Base-by-base conservation (phyloP, 1,140 invertebrate species). In the Pseudomyrmex cubaensis region DNA sequence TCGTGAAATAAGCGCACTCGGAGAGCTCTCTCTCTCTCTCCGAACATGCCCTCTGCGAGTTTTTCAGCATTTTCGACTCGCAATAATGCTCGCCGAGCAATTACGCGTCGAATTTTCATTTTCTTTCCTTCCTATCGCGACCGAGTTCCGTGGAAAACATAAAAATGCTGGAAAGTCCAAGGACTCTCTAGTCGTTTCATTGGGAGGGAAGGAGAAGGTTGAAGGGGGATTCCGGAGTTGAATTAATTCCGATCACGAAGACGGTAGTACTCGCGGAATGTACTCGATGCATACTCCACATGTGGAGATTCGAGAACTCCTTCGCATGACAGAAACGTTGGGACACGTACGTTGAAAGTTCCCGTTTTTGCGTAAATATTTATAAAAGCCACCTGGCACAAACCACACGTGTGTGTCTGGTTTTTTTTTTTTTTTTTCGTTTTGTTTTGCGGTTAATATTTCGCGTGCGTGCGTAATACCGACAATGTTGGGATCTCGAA, bases 231-330 rank as follows among this genome's bases (percentile, higher is more conserved):
- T 17, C 9, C 52, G 15, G 10, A 48, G 52, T 57, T 74, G 63
- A 67, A 84, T 84, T 78, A 78, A 84, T 84, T 84, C 75, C 64
- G 64, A 77, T 84, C 83, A 80, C 75, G 83, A n/a, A 78, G 57
- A 44, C 56, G 54, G 46, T 22, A 54, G 35, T 50, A 12, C 57
- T 78, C 52, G 48, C 64, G 25, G 74, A 69, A 77, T 69, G 63
- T 78, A 50, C 67, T 48, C 78, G 48, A 20, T 17, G 20, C 25
- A 67, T 12, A 17, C 48, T 35, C 35, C 35, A 22, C 13, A 25
- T 22, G 12, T 2, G 46, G 1, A 17, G 22, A 57, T 83, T 25
- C 52, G 50, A 13, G 22, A 17, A 44, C 74, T 69, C 22, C 56
- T 73, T 74, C 48, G 56, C 35, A 75, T 62, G 78, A 74, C 50